Base-by-base conservation (phyloP, 2,797 vertebrate genomes). In the Phoebastria nigripes region DNA sequence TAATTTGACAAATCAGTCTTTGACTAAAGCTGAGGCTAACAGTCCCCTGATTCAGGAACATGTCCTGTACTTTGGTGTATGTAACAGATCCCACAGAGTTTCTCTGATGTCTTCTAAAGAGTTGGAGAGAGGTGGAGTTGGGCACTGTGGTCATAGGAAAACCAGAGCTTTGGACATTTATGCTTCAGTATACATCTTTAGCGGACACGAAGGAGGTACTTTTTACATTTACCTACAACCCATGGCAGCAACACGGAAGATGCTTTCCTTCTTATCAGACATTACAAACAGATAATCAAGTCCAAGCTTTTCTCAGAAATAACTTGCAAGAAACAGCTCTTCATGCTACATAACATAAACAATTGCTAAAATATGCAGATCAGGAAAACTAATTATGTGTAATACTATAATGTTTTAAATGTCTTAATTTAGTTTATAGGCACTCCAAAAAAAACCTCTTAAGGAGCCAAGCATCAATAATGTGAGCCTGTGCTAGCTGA, bases 401-500 rank as follows among this genome's bases (percentile, higher is more conserved):
- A 90, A 83, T 92, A 56, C 62, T 70, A 58, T 72, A 83, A 79
- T 82, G 67, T 82, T 96, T 95, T 71, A 92, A 92, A 86, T 63
- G 69, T 94, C 87, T 96, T 96, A 69, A 96, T 95, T 95, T 89
- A 72, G 76, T 97, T 96, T 96, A 83, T 79, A 93, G 67, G 42
- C 82, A 69, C 56, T 96, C 69, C 0, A 72, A 86, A 90, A 95
- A 83, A 82, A 69, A 28, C 16, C 52, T 93, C 44, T 80, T 71
- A 90, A 82, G 90, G 84, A 96, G 65, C 67, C 78, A 83, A 92
- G 51, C 92, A 94, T 95, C 92, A 91, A 72, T 97, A 94, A 93
- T 12, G 0, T 81, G 73, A 94, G 56, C 20, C 70, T 89, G 82
- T 89, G 74, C 77, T 82, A 59, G 87, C 87, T 93, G 82, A 97